A percentile compares a stretch with the other conserved stretches of the same genome.
These are phyloP conservation scores for Hofmannophila pseudospretella DNA, from an alignment of 2,888 invertebrate genomes.

Conservation along the genomic window DNA sequence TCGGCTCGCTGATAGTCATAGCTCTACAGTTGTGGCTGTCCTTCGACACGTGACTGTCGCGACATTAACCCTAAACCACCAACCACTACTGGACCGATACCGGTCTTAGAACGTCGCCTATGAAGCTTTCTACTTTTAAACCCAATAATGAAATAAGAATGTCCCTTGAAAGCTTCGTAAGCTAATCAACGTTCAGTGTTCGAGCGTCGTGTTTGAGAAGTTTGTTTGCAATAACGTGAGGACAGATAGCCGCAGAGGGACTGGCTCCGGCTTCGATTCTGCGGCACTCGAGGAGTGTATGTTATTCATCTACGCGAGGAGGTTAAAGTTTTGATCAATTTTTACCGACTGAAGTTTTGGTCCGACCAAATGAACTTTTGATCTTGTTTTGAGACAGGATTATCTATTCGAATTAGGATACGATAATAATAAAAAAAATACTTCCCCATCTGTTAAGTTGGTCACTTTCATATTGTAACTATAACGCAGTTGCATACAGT, in stretches of 20 bases:
- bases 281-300: no score
- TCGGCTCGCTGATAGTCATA: conserved; percentile 35
- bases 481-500: conserved; percentile 46
- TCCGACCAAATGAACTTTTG: conserved; percentile 76
- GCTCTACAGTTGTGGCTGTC: conserved; percentile 31
- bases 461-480: conserved; percentile 52
- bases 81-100: conserved; percentile 16
- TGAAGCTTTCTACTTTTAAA: conserved; percentile 21
- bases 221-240: conserved; percentile 26
- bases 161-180: conserved; percentile 33
- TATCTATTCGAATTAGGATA: conserved; percentile 66
- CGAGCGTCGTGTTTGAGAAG: conserved; percentile 30
- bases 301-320: conserved; percentile 24
- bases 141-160: conserved; percentile 3
- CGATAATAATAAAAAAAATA: conserved; percentile 50
- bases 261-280: no score
- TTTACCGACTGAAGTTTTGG: conserved; percentile 75
- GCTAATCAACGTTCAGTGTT: conserved; percentile 38
- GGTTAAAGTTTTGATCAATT: conserved; percentile 66
- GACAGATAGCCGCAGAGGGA: conserved; percentile 16
- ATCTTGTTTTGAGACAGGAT: conserved; percentile 71
- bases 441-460: conserved; percentile 60
- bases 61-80: conserved; percentile 16
- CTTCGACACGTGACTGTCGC: conserved; percentile 59
- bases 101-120: conserved; percentile 20